Evolutionary conservation across 2,113 vertebrate species (phyloP).

Genomic region (Oreochromis niloticus): DNA sequence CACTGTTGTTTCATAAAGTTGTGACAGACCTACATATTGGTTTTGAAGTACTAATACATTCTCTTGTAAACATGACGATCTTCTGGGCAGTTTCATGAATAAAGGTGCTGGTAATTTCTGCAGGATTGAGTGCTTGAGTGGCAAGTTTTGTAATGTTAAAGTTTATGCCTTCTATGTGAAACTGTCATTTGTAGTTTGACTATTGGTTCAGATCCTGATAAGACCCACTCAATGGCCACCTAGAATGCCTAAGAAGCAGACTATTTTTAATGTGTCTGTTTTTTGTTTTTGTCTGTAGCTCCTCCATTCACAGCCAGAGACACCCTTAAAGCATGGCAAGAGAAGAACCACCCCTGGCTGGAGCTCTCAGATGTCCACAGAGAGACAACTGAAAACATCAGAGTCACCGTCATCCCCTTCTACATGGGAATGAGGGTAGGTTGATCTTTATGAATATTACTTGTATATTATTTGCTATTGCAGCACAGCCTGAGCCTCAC

Average conservation of each 20-base stretch:
- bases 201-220: not conserved
- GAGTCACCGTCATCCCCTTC: constrained; percentile 96
- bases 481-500: not conserved
- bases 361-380: constrained; percentile 96
- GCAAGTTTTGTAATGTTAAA: not conserved
- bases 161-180: not conserved
- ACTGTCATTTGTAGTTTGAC: not conserved
- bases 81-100: not conserved
- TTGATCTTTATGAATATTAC: not conserved
- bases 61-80: not conserved
- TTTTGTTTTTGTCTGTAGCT: constrained; percentile 42
- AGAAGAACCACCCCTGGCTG: constrained; percentile 98
- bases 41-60: not conserved
- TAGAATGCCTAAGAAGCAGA: not conserved
- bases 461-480: not conserved
- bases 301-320: constrained; percentile 90
- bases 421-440: constrained; percentile 98
- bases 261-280: not conserved
- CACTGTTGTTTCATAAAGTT: not conserved
- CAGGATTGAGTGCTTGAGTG: not conserved
- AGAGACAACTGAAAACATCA: constrained; percentile 95
- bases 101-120: not conserved
- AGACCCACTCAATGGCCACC: not conserved
- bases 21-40: not conserved
- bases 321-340: constrained; percentile 93